phyloP scores from a whole-genome alignment of 2,888 invertebrate genomes.

The Linhomoeus sp. region DNA sequence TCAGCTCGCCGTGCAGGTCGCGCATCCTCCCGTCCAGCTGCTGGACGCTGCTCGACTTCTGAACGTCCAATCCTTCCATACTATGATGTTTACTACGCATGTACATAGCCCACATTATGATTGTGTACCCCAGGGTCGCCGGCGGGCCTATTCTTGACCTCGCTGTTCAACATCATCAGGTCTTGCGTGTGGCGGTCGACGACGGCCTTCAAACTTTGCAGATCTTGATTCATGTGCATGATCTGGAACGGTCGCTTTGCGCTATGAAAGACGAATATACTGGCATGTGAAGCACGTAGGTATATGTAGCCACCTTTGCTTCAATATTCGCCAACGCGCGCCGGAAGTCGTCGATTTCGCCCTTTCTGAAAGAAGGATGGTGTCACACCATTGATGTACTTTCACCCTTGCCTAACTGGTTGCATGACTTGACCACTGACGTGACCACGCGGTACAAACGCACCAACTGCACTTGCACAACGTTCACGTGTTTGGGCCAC shows the following conservation, averaged over 20 bases:
- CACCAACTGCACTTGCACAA: too few species aligned
- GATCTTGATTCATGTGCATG: background rate
- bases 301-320: background rate
- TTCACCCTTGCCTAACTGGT: too few species aligned
- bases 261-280: too few species aligned
- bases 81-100: too few species aligned
- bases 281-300: background rate
- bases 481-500: too few species aligned
- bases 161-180: conserved; percentile 10
- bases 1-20: conserved; percentile 19
- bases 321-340: background rate
- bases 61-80: background rate
- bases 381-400: too few species aligned
- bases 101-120: too few species aligned
- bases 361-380: background rate
- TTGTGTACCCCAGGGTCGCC: background rate
- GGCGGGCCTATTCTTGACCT: conserved; percentile 13
- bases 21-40: conserved; percentile 16
- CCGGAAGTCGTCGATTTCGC: background rate
- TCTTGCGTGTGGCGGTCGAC: conserved; percentile 13
- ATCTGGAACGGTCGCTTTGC: background rate
- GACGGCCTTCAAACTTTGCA: conserved; percentile 8
- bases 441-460: too few species aligned
- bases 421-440: too few species aligned
- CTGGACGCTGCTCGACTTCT: conserved; percentile 5